A percentile compares a stretch with the other conserved stretches of the same genome.
These are phyloP conservation scores for Noctua janthe DNA, from an alignment of 2,888 invertebrate species.

Conservation along the genomic window DNA sequence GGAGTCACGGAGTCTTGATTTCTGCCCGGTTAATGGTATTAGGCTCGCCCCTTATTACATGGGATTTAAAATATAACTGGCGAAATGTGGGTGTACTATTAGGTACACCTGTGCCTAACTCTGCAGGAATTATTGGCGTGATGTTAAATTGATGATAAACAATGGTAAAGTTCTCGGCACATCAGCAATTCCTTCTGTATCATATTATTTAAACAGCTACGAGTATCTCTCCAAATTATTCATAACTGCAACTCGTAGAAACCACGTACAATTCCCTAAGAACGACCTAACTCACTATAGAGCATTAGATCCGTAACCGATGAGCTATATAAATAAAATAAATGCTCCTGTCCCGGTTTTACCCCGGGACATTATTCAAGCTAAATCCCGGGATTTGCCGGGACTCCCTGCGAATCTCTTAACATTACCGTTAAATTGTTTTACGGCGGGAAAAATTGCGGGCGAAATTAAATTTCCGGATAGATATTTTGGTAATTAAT, in stretches of 20 bases:
- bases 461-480: constrained; percentile 48
- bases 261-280: constrained; percentile 18
- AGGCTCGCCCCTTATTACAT: too few species aligned
- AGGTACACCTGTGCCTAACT: too few species aligned
- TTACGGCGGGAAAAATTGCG: constrained; percentile 57
- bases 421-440: constrained; percentile 68
- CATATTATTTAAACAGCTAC: not conserved
- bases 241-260: not conserved
- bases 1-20: too few species aligned
- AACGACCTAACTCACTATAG: constrained; percentile 35
- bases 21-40: too few species aligned
- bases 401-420: constrained; percentile 63
- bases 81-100: too few species aligned
- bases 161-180: not conserved
- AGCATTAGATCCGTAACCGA: constrained; percentile 60
- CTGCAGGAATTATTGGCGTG: too few species aligned
- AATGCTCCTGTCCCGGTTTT: constrained; percentile 63
- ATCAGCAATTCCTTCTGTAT: not conserved
- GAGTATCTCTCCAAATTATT: not conserved
- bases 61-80: too few species aligned
- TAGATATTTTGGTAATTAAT: constrained; percentile 33
- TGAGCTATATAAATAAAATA: constrained; percentile 71
- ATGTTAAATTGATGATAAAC: too few species aligned
- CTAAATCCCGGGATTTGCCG: constrained; percentile 65
- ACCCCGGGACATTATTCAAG: constrained; percentile 69